Conservation (phyloP, 2,888 invertebrate species). For the Ormyrus pomaceus region DNA sequence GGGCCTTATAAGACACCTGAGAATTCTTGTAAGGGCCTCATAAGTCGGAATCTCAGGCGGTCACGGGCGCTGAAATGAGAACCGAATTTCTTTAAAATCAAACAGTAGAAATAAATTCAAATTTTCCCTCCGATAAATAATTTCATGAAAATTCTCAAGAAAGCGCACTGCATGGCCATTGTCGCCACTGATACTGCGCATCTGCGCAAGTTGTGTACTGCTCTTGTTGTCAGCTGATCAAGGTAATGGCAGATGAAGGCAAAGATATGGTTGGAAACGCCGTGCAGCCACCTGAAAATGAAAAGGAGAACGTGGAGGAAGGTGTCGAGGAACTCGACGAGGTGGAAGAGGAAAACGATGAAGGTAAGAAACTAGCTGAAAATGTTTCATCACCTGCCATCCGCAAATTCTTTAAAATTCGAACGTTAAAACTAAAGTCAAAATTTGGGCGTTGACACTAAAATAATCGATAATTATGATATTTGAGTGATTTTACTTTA, state of each 20-base stretch:
- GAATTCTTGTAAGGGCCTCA: too few species aligned
- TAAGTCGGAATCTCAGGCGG: too few species aligned
- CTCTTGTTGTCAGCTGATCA: constrained; percentile 58
- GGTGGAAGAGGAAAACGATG: constrained; percentile 54
- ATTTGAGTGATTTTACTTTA: background rate
- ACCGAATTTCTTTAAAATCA: too few species aligned
- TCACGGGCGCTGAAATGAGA: too few species aligned
- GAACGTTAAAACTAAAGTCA: background rate
- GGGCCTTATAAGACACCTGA: too few species aligned
- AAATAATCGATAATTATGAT: background rate
- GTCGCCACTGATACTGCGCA: too few species aligned
- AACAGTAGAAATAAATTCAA: too few species aligned
- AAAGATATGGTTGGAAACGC: constrained; percentile 68
- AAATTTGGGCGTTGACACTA: constrained; percentile 38
- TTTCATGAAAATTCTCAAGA: too few species aligned
- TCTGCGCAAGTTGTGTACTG: background rate
- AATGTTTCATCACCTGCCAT: too few species aligned
- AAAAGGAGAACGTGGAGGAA: constrained; percentile 56
- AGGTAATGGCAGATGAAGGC: constrained; percentile 62
- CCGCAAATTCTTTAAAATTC: background rate
- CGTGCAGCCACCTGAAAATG: constrained; percentile 62
- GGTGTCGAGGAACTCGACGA: constrained; percentile 47
- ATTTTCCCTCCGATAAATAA: too few species aligned
- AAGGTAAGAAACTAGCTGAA: constrained; percentile 49
- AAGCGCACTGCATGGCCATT: too few species aligned